These are phyloP conservation scores for Chrysomallon squamiferum DNA, from an alignment of 1,140 invertebrate species.

Conservation along the genomic window DNA sequence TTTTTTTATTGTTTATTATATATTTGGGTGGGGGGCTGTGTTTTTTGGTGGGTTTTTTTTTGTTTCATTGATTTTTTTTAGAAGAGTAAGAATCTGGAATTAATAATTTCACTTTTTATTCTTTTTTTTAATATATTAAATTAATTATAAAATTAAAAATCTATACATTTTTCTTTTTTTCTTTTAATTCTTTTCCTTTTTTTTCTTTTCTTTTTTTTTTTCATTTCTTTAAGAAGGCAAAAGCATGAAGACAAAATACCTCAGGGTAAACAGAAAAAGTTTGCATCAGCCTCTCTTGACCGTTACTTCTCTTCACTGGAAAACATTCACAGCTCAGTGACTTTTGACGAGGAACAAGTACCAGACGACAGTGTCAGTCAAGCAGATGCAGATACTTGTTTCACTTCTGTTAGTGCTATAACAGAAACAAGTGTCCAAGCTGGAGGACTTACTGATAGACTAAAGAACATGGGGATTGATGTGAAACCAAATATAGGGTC, in stretches of 20 bases:
- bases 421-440: slow-evolving; percentile 38
- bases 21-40: no score
- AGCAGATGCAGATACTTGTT: slow-evolving; percentile 16
- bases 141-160: no score
- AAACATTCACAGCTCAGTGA: slow-evolving; percentile 17
- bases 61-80: no score
- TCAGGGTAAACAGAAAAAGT: slow-evolving; percentile 31
- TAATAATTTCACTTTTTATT: no score
- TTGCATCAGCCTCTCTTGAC: slow-evolving; percentile 43
- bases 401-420: slow-evolving; percentile 30
- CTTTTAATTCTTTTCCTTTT: no score
- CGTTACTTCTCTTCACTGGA: slow-evolving; percentile 47
- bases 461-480: slow-evolving; percentile 46
- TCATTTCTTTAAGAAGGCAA: no score
- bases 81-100: no score
- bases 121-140: no score
- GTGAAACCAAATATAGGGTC: slow-evolving; percentile 10
- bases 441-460: slow-evolving; percentile 49
- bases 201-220: no score
- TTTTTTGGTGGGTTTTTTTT: no score
- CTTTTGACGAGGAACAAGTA: neutral
- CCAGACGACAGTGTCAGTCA: slow-evolving; percentile 6
- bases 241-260: slow-evolving; percentile 25
- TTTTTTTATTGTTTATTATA: no score
- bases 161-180: no score